These are phyloP conservation scores for Dolichomitus sp. DNA, from an alignment of 2,888 invertebrate species.

Conservation along the genomic window DNA sequence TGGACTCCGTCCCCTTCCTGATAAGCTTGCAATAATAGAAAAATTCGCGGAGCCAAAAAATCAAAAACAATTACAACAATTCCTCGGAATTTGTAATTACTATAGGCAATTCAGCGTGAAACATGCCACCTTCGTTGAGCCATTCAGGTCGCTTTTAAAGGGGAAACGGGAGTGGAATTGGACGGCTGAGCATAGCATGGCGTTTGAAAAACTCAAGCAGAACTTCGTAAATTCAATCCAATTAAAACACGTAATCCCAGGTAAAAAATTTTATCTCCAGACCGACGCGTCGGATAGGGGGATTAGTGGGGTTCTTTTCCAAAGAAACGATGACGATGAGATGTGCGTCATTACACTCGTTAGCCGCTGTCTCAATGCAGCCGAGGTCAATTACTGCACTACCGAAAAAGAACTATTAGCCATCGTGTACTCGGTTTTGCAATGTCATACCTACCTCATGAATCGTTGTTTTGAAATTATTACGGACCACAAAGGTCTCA, in stretches of 20 bases:
- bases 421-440: constrained; percentile 69
- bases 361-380: constrained; percentile 67
- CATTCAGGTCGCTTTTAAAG: constrained; percentile 63
- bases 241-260: neutral
- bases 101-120: constrained; percentile 56
- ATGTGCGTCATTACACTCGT: constrained; percentile 65
- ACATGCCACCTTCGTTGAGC: constrained; percentile 38
- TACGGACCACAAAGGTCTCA: neutral
- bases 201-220: neutral
- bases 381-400: constrained; percentile 69
- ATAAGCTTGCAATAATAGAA: constrained; percentile 66
- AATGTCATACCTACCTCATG: constrained; percentile 73
- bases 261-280: constrained; percentile 59
- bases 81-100: constrained; percentile 67
- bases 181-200: neutral
- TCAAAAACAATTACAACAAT: constrained; percentile 63
- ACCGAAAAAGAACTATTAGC: constrained; percentile 74
- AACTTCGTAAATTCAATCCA: neutral
- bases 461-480: neutral
- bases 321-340: constrained; percentile 35
- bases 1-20: constrained; percentile 36
- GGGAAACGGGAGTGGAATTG: constrained; percentile 11
- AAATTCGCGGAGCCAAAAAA: constrained; percentile 70
- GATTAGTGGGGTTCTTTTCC: constrained; percentile 68
- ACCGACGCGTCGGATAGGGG: constrained; percentile 66